These are phyloP conservation scores for Heliconius hermathena DNA, from an alignment of 1,140 invertebrate genomes.

Conservation along the genomic window DNA sequence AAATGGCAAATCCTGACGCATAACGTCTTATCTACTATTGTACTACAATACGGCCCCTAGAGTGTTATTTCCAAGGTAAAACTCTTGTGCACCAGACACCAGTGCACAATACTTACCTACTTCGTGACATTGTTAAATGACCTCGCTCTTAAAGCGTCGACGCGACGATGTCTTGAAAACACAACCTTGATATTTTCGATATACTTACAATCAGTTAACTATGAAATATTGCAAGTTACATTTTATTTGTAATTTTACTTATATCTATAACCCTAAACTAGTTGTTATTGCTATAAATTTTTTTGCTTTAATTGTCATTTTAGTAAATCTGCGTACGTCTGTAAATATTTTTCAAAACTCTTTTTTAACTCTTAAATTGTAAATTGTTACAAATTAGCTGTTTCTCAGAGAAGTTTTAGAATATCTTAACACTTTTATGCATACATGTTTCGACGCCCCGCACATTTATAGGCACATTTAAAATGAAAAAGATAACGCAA, in stretches of 20 bases:
- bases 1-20: slow-evolving; percentile 25
- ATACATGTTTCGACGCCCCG: too few species aligned
- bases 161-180: slow-evolving; percentile 22
- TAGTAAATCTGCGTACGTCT: too few species aligned
- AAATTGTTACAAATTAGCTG: neutral
- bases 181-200: slow-evolving; percentile 16
- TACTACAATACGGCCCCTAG: slow-evolving; percentile 26
- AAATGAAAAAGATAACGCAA: too few species aligned
- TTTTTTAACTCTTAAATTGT: too few species aligned
- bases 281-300: too few species aligned
- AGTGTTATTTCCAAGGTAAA: slow-evolving; percentile 30
- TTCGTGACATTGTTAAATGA: slow-evolving; percentile 27
- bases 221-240: neutral
- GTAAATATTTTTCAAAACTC: too few species aligned
- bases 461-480: neutral
- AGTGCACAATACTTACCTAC: slow-evolving; percentile 10
- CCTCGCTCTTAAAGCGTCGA: slow-evolving; percentile 18
- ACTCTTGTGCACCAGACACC: slow-evolving; percentile 17
- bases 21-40: neutral
- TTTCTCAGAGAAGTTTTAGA: neutral
- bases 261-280: too few species aligned
- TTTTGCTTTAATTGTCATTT: too few species aligned
- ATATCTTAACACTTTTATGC: too few species aligned
- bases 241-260: neutral
- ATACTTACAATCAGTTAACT: neutral